A percentile compares a stretch with the other conserved stretches of the same genome.
These are phyloP conservation scores for Coregonus clupeaformis DNA, from an alignment of 2,113 vertebrate species.

Conservation along the genomic window DNA sequence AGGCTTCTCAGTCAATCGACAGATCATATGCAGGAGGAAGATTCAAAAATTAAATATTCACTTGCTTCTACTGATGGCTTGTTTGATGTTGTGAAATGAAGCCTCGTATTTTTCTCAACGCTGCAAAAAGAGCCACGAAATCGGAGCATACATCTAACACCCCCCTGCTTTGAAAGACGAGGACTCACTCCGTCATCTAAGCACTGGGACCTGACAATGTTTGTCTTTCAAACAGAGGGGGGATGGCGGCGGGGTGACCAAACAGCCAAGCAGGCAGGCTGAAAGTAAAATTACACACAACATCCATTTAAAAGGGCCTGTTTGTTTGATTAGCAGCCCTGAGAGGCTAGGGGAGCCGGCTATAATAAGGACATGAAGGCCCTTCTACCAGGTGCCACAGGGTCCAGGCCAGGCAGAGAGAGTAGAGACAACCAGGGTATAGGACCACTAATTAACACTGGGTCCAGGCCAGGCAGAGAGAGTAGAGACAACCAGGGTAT, in stretches of 20 bases:
- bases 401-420: constrained; percentile 15
- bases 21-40: constrained; percentile 22
- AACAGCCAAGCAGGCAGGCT: constrained; percentile 20
- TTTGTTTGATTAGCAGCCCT: constrained; percentile 65
- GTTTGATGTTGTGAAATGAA: constrained; percentile 49
- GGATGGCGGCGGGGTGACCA: not conserved
- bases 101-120: constrained; percentile 55
- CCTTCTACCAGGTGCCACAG: not conserved
- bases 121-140: constrained; percentile 38
- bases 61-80: constrained; percentile 43
- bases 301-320: constrained; percentile 59
- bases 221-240: constrained; percentile 50
- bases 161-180: constrained; percentile 54
- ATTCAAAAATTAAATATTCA: constrained; percentile 51
- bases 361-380: constrained; percentile 46
- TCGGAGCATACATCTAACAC: constrained; percentile 51
- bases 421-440: constrained; percentile 18
- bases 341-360: constrained; percentile 29
- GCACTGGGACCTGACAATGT: constrained; percentile 46
- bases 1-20: constrained; percentile 31
- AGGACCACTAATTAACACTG: not conserved
- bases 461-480: constrained; percentile 15
- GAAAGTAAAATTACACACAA: constrained; percentile 43
- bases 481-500: constrained; percentile 18
- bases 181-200: constrained; percentile 33